These are phyloP conservation scores for Zophobas atratus DNA, from an alignment of 1,140 invertebrate genomes.

Conservation along the genomic window DNA sequence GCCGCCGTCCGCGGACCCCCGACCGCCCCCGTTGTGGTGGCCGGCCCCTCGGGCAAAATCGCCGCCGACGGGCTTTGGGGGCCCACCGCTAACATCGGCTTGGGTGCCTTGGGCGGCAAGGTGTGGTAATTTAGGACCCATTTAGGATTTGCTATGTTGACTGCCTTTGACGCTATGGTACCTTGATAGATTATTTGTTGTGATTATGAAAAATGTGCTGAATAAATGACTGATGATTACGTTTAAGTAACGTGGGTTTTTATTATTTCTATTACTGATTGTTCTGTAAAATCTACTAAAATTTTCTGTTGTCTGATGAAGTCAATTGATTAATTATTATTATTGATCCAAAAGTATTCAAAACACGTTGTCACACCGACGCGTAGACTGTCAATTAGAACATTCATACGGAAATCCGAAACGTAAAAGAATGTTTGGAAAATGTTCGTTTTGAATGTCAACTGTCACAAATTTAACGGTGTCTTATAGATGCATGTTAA, in stretches of 20 bases:
- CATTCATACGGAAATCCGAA: too few relatives aligned
- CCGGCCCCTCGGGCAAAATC: constrained; percentile 49
- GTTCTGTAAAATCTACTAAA: too few relatives aligned
- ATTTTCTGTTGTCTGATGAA: too few relatives aligned
- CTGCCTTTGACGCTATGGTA: not conserved
- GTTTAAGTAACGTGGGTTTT: not conserved
- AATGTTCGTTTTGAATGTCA: too few relatives aligned
- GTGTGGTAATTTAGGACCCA: not conserved
- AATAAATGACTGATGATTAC: constrained; percentile 16
- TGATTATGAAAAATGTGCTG: constrained; percentile 1
- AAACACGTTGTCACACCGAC: too few relatives aligned
- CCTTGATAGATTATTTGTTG: constrained; percentile 2
- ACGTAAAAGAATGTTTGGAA: too few relatives aligned
- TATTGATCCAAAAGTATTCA: too few relatives aligned
- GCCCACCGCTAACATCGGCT: constrained; percentile 44
- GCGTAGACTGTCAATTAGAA: too few relatives aligned
- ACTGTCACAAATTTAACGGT: too few relatives aligned
- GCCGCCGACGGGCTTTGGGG: constrained; percentile 49
- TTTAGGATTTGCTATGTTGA: not conserved
- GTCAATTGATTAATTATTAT: too few relatives aligned
- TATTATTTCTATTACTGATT: too few relatives aligned
- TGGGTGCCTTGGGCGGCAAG: constrained; percentile 10
- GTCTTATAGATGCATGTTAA: too few relatives aligned
- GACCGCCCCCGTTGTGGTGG: constrained; percentile 48
- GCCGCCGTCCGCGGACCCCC: constrained; percentile 48